These are phyloP conservation scores for Drosophila putrida DNA, from an alignment of 2,888 invertebrate species.

Conservation along the genomic window DNA sequence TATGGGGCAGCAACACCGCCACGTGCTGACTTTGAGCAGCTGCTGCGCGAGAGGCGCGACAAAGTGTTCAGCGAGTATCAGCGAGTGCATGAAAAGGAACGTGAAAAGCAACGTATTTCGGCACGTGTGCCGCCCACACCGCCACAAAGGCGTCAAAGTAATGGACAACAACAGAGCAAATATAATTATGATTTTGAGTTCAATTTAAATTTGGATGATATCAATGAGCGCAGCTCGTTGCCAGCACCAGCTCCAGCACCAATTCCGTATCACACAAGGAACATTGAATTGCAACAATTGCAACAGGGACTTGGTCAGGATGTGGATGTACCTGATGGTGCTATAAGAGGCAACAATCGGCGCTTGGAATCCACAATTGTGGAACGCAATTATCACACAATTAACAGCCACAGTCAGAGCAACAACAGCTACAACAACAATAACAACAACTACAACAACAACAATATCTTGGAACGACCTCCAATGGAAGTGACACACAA, in stretches of 20 bases:
- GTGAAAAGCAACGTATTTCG: conserved; percentile 36
- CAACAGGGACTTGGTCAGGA: conserved; percentile 21
- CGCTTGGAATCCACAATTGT: conserved; percentile 68
- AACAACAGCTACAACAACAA: conserved; percentile 24
- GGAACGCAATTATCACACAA: conserved; percentile 85
- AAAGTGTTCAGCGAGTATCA: conserved; percentile 82
- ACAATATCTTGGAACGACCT: conserved; percentile 37
- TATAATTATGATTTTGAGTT: conserved; percentile 83
- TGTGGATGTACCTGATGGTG: conserved; percentile 76
- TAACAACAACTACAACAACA: conserved; percentile 34
- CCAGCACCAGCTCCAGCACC: conserved; percentile 28
- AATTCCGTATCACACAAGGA: conserved; percentile 42
- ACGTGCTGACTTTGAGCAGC: conserved; percentile 85
- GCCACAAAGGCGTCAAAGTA: conserved; percentile 55
- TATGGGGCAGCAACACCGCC: conserved; percentile 74
- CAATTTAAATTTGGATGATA: conserved; percentile 78
- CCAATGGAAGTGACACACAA: conserved; percentile 35
- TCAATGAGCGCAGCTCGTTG: conserved; percentile 62
- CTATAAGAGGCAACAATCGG: conserved; percentile 40
- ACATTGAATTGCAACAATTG: conserved; percentile 29
- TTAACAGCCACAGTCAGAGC: conserved; percentile 73
- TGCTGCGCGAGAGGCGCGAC: conserved; percentile 85
- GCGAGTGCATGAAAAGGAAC: conserved; percentile 40
- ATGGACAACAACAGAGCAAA: conserved; percentile 49
- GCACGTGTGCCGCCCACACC: conserved; percentile 66